These are phyloP conservation scores for Vesta saturnalis DNA, from an alignment of 2,888 invertebrate species.

Conservation along the genomic window DNA sequence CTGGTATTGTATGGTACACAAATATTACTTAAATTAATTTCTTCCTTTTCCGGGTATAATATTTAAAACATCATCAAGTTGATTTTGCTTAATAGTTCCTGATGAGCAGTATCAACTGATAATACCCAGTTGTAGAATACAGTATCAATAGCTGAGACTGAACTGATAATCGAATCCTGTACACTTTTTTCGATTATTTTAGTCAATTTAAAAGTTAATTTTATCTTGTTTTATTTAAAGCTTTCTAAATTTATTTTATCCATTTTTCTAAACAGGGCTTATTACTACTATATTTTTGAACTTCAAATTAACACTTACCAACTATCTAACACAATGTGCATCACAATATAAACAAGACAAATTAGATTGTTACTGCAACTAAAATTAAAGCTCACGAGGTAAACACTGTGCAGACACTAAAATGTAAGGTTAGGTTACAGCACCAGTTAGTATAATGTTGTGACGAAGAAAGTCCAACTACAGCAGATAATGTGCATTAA, in stretches of 20 bases:
- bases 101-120: slow-evolving; percentile 2
- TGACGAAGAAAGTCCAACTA: neutral
- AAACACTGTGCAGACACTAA: slow-evolving; percentile 5
- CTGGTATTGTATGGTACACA: neutral
- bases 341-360: slow-evolving; percentile 1
- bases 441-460: slow-evolving; percentile 5
- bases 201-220: neutral
- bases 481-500: slow-evolving; percentile 2
- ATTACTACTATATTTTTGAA: neutral
- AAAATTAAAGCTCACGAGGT: neutral
- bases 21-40: neutral
- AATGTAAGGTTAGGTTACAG: slow-evolving; percentile 3
- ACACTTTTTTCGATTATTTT: neutral
- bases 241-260: neutral
- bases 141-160: slow-evolving; percentile 3
- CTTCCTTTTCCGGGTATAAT: slow-evolving; percentile 3
- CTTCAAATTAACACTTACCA: slow-evolving; percentile 1
- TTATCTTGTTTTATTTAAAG: neutral
- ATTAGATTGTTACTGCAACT: slow-evolving; percentile 1
- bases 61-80: slow-evolving; percentile 4
- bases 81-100: neutral
- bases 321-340: neutral
- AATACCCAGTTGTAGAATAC: neutral
- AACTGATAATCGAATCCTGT: neutral
- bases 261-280: neutral